These are phyloP conservation scores for Platycheirus albimanus DNA, from an alignment of 2,888 invertebrate species.

Conservation along the genomic window DNA sequence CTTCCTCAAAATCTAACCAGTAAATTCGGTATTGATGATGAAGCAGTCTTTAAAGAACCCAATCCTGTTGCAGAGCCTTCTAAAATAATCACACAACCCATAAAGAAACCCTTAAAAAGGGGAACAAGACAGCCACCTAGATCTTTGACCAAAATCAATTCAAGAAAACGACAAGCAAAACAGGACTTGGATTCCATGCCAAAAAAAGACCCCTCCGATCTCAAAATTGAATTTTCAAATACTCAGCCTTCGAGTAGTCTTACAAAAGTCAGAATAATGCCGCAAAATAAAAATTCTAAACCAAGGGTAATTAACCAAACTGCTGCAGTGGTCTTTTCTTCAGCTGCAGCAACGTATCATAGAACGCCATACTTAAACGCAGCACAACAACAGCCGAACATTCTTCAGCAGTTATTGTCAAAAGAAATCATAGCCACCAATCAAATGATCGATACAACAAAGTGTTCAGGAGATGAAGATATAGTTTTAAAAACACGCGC, in stretches of 20 bases:
- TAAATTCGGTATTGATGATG: background rate
- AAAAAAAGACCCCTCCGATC: background rate
- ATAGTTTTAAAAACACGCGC: background rate
- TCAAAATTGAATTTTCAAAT: background rate
- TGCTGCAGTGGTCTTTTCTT: slow-evolving; percentile 26
- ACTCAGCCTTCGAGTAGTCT: background rate
- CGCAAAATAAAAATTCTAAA: slow-evolving; percentile 10
- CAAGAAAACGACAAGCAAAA: slow-evolving; percentile 1
- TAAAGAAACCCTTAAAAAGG: background rate
- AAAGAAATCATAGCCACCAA: slow-evolving; percentile 6
- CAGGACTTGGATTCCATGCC: no score
- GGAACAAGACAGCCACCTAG: background rate
- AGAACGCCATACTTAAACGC: slow-evolving; percentile 22
- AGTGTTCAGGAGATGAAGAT: background rate
- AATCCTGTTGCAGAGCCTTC: background rate
- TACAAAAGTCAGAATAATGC: slow-evolving; percentile 1
- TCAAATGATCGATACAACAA: no score
- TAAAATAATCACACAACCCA: no score
- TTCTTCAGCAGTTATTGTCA: slow-evolving; percentile 12
- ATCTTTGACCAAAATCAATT: background rate
- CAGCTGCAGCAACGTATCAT: slow-evolving; percentile 29
- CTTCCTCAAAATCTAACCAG: background rate
- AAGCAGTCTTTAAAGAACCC: background rate
- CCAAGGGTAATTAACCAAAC: slow-evolving; percentile 13
- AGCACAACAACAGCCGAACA: slow-evolving; percentile 12